Base-by-base conservation (phyloP, 2,888 invertebrate species). In the Alloplasta piceator region DNA sequence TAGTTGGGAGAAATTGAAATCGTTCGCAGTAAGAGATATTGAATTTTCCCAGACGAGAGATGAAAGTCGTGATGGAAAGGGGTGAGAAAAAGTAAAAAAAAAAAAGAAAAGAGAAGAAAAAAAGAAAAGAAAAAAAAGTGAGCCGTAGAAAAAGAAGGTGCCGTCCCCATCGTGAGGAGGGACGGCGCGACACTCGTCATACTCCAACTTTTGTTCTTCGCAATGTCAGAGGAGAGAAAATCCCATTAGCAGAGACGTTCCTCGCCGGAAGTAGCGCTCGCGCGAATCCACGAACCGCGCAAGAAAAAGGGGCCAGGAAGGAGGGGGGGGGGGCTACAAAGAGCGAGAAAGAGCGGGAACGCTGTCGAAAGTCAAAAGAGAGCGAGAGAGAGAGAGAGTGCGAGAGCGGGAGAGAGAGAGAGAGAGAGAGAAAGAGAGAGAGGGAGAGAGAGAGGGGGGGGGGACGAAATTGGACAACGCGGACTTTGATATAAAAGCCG, bases 171-270 rank as follows among this genome's bases (percentile, higher is more conserved):
- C 64, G 68, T 3, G 26, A 26, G 26, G 26, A 26, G 26, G 26
- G 26, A 26, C 1, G 26, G 26, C 70, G 73, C 55, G 41, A 55
- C 81, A 74, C 70, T 73, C 81, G 77, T 81, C 81, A 81, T 81
- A 67, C 81, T 81, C 56, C 43, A 74, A 78, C 81, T 81, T 81
- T 81, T 81, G 81, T 81, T 81, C 81, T 67, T 78, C 60, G 81
- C 74, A 78, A 78, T 78, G 81, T 81, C 81, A 74, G 78, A 78
- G 64, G 64, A 78, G 26, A 26, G 78, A 81, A 81, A 81, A 81
- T 81, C 78, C 81, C 81, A 81, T 81, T 81, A 81, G 81, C 39
- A 66, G 80, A 78, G 61, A 71, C 67, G 68, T 68, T 61, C 46
- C 74, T 64, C 68, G 52, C 66, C 58, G 70, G 56, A 71, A 79